Base-by-base conservation (phyloP, 2,113 vertebrate species). In the Rhea pennata region DNA sequence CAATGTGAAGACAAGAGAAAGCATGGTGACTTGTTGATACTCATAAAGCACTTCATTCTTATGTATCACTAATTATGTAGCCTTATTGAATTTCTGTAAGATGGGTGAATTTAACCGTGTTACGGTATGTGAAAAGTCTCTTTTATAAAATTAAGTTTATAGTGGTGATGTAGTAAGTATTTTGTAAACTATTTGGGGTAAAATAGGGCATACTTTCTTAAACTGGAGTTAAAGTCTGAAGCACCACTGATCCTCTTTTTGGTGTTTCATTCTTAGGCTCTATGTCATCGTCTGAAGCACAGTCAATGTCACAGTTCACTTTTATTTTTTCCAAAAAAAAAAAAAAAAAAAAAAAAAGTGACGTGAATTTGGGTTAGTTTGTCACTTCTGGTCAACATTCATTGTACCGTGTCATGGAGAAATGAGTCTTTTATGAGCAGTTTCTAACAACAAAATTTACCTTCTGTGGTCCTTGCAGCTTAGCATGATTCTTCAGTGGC, bases 81-180 rank as follows among this genome's bases (percentile, higher is more conserved):
- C 24, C 23, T 80, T 84, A 86, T 33, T 59, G 51, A n/a, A 50
- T 79, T 71, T 88, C 50, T 82, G 1, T 65, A 50, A 48, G 29
- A 14, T 58, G 31, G 31, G 16, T 83, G 65, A 81, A 86, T 84
- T 71, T 58, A 77, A 1, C 42, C 86, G 24, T 6, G 19, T 76
- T 70, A 7, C 70, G 66, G 42, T 40, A 15, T 48, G 12, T 56
- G 17, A 73, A 73, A 73, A 40, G 20, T 65, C 14, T 69, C 39
- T 70, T 54, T 53, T 77, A 27, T 82, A 88, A 79, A 79, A 67
- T 53, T 16, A 82, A 83, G 19, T 73, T 93, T 15, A 16, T 71
- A 75, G 64, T 17, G 6, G 51, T 74, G 26, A 44, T 8, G 9
- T 51, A 0, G 0, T 72, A 69, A 82, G 31, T 46, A 75, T 61